These are phyloP conservation scores for Papilio demoleus DNA, from an alignment of 2,888 invertebrate genomes.

Conservation along the genomic window DNA sequence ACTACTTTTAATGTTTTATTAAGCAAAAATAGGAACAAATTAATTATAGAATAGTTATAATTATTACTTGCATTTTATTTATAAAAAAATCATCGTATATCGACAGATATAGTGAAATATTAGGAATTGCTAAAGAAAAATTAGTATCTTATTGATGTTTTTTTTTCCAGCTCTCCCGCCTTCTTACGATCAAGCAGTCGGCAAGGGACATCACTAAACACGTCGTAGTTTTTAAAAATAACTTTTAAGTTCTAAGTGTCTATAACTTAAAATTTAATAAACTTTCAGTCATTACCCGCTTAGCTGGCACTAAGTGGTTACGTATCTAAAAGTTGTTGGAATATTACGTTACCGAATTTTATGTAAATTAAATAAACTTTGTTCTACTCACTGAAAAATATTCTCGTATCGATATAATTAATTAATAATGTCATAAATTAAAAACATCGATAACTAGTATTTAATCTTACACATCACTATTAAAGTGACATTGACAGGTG, in stretches of 20 bases:
- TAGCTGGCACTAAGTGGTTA: conserved; percentile 20
- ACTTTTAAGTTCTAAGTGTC: conserved; percentile 27
- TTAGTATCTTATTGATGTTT: no score
- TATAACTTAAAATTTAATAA: no score
- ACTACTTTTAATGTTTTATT: no score
- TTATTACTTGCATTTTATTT: no score
- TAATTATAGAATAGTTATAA: no score
- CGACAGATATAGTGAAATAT: no score
- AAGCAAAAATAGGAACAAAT: no score
- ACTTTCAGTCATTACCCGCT: conserved; percentile 54
- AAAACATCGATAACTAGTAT: neutral
- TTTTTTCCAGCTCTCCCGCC: conserved; percentile 64
- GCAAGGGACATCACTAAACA: conserved; percentile 42
- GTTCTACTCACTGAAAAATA: no score
- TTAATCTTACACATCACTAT: neutral
- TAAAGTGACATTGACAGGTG: neutral
- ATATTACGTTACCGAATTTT: neutral
- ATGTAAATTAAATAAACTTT: no score
- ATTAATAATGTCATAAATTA: neutral
- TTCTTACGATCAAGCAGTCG: conserved; percentile 67
- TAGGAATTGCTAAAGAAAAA: no score
- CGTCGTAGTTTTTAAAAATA: neutral
- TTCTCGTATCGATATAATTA: no score
- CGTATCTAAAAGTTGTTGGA: neutral
- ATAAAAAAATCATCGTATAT: no score